Evolutionary conservation across 2,113 vertebrate genomes (phyloP).

Genomic region (Sciurus niger): DNA sequence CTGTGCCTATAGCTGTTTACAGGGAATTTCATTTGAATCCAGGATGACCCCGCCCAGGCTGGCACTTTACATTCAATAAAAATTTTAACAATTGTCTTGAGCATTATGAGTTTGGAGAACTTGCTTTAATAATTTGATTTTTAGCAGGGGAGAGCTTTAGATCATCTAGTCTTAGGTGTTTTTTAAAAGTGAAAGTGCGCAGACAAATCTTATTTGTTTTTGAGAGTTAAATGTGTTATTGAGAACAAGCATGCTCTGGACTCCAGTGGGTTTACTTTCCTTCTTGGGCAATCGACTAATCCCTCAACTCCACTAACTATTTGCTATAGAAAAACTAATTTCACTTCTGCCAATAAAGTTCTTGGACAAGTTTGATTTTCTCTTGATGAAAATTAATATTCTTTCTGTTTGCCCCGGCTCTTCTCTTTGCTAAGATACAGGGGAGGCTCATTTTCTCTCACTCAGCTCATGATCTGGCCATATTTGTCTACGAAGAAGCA

Average conservation of each 20-base stretch:
- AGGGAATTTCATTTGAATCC: background rate
- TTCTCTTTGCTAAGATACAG: constrained; percentile 82
- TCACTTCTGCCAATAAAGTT: constrained; percentile 88
- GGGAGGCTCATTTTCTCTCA: constrained; percentile 12
- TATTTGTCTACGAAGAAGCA: constrained; percentile 53
- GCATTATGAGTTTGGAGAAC: constrained; percentile 58
- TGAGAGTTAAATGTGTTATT: constrained; percentile 82
- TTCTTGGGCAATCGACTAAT: constrained; percentile 86
- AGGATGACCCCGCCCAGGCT: background rate
- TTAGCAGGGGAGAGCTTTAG: constrained; percentile 69
- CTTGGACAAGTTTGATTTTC: constrained; percentile 87
- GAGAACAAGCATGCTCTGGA: constrained; percentile 85
- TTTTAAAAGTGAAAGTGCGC: constrained; percentile 75
- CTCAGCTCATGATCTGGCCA: background rate
- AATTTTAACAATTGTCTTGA: constrained; percentile 52
- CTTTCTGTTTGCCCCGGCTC: constrained; percentile 84
- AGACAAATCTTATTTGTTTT: constrained; percentile 84
- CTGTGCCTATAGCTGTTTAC: background rate
- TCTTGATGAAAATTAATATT: constrained; percentile 89
- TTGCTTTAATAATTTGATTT: constrained; percentile 67
- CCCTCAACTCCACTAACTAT: constrained; percentile 85
- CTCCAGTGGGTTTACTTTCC: constrained; percentile 81
- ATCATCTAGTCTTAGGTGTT: constrained; percentile 42
- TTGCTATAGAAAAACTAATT: constrained; percentile 89
- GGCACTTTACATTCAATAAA: constrained; percentile 29